phyloP scores from a whole-genome alignment of 2,888 invertebrate genomes.

The Euplagia quadripunctaria region DNA sequence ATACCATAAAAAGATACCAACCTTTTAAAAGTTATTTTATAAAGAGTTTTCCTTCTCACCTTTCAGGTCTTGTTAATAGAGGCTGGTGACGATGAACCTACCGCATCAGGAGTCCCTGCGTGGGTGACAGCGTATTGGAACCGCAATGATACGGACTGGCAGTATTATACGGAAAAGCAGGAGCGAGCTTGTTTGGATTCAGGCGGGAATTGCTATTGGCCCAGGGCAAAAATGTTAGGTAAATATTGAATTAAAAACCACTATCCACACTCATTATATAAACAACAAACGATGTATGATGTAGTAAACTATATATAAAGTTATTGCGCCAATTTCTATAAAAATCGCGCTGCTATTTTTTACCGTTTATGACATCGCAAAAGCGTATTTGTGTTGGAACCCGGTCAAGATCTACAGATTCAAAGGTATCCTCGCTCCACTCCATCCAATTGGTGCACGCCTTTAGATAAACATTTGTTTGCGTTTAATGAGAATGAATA shows the following conservation, averaged over 20 bases:
- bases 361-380: background rate
- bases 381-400: background rate
- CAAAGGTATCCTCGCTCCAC: background rate
- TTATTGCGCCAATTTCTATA: background rate
- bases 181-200: conserved; percentile 87
- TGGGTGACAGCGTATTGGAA: conserved; percentile 90
- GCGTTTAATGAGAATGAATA: no score
- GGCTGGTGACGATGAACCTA: conserved; percentile 91
- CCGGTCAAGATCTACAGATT: background rate
- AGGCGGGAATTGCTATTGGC: conserved; percentile 89
- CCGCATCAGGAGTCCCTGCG: conserved; percentile 89
- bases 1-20: no score
- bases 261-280: background rate
- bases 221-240: conserved; percentile 92
- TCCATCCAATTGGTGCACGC: background rate
- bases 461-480: background rate
- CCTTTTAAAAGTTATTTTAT: no score
- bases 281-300: background rate
- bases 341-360: background rate
- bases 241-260: background rate
- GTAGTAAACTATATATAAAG: background rate
- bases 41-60: no score
- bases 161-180: conserved; percentile 89
- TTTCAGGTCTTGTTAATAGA: conserved; percentile 89
- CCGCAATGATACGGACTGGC: conserved; percentile 89